Evolutionary conservation across 1,140 invertebrate species (phyloP), one percentile per base, ranked within the genome.

Genomic region (Lordiphosa clarofinis): DNA sequence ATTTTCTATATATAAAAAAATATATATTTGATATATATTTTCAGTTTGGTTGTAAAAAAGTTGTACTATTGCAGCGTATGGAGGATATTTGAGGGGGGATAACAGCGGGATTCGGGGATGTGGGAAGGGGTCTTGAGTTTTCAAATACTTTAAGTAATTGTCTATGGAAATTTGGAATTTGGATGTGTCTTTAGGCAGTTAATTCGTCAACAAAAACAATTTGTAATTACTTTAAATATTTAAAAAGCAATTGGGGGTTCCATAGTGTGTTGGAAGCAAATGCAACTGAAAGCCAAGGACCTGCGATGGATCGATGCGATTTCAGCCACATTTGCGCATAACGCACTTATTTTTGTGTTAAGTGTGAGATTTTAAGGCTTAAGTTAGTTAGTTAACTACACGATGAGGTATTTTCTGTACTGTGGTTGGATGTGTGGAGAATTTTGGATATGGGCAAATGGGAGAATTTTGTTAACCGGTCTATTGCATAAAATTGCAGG

Each of bases 401-500:
- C 74, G 73, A 68, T 86, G 74, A 81, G 82, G 79, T 81, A 81
- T 87, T 69, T 28, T 62, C 43, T 68, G 62, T 71, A 43, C 1
- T 61, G 52, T 62, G 12, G 24, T 37, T 55, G 49, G 31, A 31
- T 63, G 49, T 66, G 61, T 66, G 49, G 59, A 49, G 59, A 88
- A 88, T 88, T 88, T 88, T 79, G 70, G 71, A 46, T 46, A 31
- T 31, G 57, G 58, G 72, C 58, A 52, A 75, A 66, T 58, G 68
- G 61, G 57, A 28, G 59, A 88, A 88, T 88, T 88, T 88, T 64
- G 87, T 88, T 87, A 88, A 88, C 87, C 87, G 87, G 87, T 87
- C 87, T 88, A 88, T 88, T 88, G 87, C 87, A 88, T 81, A 88
- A 88, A 88, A 88, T 88, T 88, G 87, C 87, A 88, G 87, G 87